Base-by-base conservation (phyloP, 2,797 vertebrate genomes). In the Galago senegalensis region DNA sequence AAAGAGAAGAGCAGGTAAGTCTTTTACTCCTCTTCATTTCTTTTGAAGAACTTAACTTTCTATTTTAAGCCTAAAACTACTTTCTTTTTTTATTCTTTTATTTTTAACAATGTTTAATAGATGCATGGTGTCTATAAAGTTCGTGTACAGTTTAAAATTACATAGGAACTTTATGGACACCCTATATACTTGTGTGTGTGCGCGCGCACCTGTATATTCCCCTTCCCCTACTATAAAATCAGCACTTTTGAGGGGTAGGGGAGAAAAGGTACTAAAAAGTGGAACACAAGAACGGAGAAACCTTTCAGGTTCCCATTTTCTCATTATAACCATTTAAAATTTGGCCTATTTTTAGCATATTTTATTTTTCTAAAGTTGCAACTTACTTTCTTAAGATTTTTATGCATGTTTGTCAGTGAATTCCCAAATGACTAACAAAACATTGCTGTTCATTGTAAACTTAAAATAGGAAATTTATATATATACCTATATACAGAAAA, bases 1-100 rank as follows among this genome's bases (percentile, higher is more conserved):
- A 99, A 97, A 99, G 99, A 96, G 99, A 99, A 97, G 99, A 99
- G 96, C 99, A 99, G 99, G 99, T 99, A 96, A 97, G 40, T 77
- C 21, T 8, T 94, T 72, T 69, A 11, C 43, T 37, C 16, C 92
- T 79, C 61, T 25, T 87, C 27, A 95, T 90, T 92, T 92, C 20
- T 94, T 72, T 58, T 49, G 84, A 91, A 83, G 27, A 87, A 67
- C 21, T 73, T 67, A 49, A 49, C 56, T 14, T 43, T 91, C 7
- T 12, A n/a, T 65, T 86, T 90, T 89, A 82, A 92, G 8, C 12
- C 72, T 94, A 85, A 77, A 94, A 43, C 18, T 21, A 70, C 31
- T 18, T 29, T 93, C 9, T 37, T 83, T 56, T 69, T 37, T 56
- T 65, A 34, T 82, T 14, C 7, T 76, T 92, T 69, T 60, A 53